Evolutionary conservation across 1,140 invertebrate genomes (phyloP).

Genomic region (Bursaphelenchus mucronatus): DNA sequence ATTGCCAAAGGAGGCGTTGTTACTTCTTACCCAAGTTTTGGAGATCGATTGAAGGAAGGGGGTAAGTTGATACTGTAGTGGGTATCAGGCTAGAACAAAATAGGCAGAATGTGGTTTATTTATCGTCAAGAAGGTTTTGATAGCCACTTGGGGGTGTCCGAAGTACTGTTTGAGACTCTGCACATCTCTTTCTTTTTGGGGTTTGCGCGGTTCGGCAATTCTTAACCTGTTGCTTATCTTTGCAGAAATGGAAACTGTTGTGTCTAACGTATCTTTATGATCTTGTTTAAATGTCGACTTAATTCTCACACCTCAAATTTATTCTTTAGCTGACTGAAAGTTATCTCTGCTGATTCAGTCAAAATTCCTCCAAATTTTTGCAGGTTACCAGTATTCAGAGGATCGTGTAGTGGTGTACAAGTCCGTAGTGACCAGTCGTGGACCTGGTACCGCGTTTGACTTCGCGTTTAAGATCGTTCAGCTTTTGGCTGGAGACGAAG

Average conservation of each 20-base stretch:
- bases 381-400: constrained; percentile 64
- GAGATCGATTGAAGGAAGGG: constrained; percentile 60
- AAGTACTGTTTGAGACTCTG: no score
- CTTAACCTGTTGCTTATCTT: no score
- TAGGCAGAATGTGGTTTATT: background rate
- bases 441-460: constrained; percentile 85
- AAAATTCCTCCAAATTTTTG: constrained; percentile 7
- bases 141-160: no score
- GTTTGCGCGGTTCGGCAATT: no score
- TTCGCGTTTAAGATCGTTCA: constrained; percentile 83
- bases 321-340: no score
- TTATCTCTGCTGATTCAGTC: no score
- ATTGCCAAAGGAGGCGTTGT: constrained; percentile 75
- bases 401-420: constrained; percentile 65
- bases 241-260: no score
- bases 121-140: no score
- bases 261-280: no score
- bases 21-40: constrained; percentile 77
- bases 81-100: background rate
- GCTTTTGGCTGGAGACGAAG: constrained; percentile 64
- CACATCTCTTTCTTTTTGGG: no score
- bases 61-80: constrained; percentile 65
- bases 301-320: no score
- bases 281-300: no score
- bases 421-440: constrained; percentile 82